phyloP scores from a whole-genome alignment of 2,797 vertebrate species.

The Eulemur mongoz region DNA sequence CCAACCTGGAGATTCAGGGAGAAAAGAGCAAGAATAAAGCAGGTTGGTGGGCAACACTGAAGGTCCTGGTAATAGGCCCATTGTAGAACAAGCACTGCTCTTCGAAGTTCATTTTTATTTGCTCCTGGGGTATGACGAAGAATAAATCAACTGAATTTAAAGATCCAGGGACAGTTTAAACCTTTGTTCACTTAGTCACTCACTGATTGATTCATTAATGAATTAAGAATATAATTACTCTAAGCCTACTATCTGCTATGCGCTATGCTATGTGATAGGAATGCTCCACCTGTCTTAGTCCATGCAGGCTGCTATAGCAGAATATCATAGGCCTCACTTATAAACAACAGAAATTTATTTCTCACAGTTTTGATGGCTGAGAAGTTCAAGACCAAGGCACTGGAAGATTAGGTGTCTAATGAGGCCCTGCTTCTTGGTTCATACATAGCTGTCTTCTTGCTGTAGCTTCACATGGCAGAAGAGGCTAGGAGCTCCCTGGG shows the following conservation, averaged over 20 bases:
- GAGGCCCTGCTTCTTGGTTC: neutral
- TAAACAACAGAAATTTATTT: neutral
- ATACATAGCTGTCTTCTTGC: neutral
- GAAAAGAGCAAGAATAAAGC: neutral
- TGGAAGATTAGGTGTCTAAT: neutral
- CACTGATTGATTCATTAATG: neutral
- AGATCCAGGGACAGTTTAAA: neutral
- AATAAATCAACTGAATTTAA: neutral
- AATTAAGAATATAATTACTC: neutral
- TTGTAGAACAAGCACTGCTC: neutral
- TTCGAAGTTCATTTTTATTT: neutral
- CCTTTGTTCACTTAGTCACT: neutral
- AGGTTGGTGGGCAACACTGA: accelerated
- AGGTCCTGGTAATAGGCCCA: too few species aligned
- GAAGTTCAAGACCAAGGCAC: neutral
- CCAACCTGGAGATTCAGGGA: neutral
- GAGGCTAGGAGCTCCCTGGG: neutral
- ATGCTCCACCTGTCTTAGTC: neutral
- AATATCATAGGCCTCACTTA: neutral
- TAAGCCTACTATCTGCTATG: neutral
- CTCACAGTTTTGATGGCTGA: neutral
- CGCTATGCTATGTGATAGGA: neutral
- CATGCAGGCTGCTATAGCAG: neutral
- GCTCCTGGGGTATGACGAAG: neutral
- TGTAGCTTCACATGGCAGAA: neutral